These are phyloP conservation scores for Tenthredo distinguenda DNA, from an alignment of 2,888 invertebrate species.

Conservation along the genomic window DNA sequence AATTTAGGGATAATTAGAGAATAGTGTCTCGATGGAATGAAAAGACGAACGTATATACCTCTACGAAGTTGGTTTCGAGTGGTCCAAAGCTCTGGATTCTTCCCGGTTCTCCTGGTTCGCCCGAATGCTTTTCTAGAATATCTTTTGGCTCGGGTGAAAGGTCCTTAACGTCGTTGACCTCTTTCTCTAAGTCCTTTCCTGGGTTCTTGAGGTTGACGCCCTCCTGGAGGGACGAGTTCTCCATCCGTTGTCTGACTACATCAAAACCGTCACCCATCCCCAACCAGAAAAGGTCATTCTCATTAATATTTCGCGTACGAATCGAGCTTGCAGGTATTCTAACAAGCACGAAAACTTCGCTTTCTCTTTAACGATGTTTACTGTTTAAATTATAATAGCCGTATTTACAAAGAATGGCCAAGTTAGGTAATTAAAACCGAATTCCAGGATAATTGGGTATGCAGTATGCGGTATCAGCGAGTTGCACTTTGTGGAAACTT, in stretches of 20 bases:
- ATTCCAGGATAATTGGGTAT: neutral
- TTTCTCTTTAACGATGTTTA: neutral
- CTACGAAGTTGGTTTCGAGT: constrained; percentile 17
- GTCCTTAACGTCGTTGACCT: constrained; percentile 32
- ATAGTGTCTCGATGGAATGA: neutral
- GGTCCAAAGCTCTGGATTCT: constrained; percentile 1
- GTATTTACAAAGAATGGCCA: neutral
- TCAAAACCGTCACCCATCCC: constrained; percentile 62
- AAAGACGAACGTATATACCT: constrained; percentile 10
- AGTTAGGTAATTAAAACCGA: neutral
- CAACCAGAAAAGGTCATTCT: constrained; percentile 44
- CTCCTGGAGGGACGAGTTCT: constrained; percentile 47
- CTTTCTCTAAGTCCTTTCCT: constrained; percentile 23
- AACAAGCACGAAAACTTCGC: neutral
- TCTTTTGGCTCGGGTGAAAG: constrained; percentile 30
- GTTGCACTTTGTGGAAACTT: neutral
- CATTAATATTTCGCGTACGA: constrained; percentile 28
- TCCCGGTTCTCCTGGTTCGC: constrained; percentile 36
- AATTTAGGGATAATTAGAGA: neutral
- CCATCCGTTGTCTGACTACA: constrained; percentile 58
- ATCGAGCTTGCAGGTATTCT: neutral
- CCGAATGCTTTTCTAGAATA: constrained; percentile 21
- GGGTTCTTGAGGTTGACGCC: constrained; percentile 2
- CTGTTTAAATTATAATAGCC: neutral
- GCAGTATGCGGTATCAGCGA: neutral